Percentiles rank a stretch among this genome's conserved stretches.
These are phyloP conservation scores for Sylvilagus bachmani DNA, from an alignment of 2,113 vertebrate species.

Conservation along the genomic window DNA sequence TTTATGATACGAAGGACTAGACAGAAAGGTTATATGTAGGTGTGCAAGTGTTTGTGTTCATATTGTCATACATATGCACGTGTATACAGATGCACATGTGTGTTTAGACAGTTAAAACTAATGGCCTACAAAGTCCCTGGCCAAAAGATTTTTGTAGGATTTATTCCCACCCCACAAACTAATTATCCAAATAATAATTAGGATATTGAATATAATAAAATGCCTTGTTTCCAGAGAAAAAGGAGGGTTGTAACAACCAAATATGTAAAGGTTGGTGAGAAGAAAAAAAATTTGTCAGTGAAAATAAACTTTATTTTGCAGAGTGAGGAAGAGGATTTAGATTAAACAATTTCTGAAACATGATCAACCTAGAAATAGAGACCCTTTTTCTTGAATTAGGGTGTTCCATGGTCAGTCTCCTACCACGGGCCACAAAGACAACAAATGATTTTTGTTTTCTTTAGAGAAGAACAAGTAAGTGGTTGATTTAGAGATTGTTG, in stretches of 20 bases:
- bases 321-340: background rate
- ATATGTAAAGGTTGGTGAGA: background rate
- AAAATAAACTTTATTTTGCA: slow-evolving; percentile 17
- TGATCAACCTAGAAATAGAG: background rate
- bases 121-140: background rate
- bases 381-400: slow-evolving; percentile 34
- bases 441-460: slow-evolving; percentile 63
- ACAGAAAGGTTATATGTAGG: background rate
- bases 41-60: background rate
- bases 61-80: background rate
- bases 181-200: slow-evolving; percentile 30
- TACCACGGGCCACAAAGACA: background rate
- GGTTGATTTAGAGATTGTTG: slow-evolving; percentile 55
- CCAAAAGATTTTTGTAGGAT: background rate
- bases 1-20: background rate
- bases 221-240: background rate
- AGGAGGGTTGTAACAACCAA: background rate
- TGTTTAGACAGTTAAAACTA: background rate
- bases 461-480: slow-evolving; percentile 56
- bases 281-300: background rate
- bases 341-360: slow-evolving; percentile 37
- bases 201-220: slow-evolving; percentile 27
- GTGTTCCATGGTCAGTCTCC: background rate
- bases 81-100: no score
- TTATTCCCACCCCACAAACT: background rate